Percentiles rank a stretch among this genome's conserved stretches.
phyloP scores from a whole-genome alignment of 2,888 invertebrate genomes.

The Tipula unca region DNA sequence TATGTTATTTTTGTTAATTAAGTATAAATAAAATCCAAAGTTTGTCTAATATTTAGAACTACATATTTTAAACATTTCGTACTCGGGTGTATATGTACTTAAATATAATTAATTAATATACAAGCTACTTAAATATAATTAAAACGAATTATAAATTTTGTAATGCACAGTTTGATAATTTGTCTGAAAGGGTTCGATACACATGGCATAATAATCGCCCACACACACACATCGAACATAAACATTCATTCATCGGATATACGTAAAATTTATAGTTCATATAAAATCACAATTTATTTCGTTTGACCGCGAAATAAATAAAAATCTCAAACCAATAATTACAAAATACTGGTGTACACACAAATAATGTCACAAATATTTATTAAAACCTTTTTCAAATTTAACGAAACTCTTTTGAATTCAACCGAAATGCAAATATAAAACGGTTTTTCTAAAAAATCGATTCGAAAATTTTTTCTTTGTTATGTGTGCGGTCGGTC shows the following conservation, averaged over 20 bases:
- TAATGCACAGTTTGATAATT: not conserved
- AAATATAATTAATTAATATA: not conserved
- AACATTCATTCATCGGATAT: not conserved
- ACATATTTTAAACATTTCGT: not conserved
- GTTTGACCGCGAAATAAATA: not conserved
- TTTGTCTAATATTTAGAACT: not conserved
- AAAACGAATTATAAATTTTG: not conserved
- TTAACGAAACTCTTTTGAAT: not conserved
- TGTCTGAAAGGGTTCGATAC: not conserved
- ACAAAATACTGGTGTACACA: not conserved
- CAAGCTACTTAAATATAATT: not conserved
- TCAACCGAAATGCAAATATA: not conserved
- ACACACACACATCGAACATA: not conserved
- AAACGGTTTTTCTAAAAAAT: not conserved
- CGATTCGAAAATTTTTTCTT: not conserved
- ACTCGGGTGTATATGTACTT: not conserved
- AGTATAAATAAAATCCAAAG: not conserved
- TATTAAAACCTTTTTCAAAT: not conserved
- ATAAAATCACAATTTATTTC: not conserved
- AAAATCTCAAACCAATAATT: not conserved
- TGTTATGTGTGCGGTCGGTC: not conserved
- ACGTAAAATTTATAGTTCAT: not conserved
- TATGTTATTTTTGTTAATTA: not conserved
- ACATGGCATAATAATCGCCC: not conserved
- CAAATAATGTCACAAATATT: not conserved